Evolutionary conservation across 2,888 invertebrate species (phyloP), one percentile per base, ranked within the genome.

Genomic region (Fissipunctia ypsillon): DNA sequence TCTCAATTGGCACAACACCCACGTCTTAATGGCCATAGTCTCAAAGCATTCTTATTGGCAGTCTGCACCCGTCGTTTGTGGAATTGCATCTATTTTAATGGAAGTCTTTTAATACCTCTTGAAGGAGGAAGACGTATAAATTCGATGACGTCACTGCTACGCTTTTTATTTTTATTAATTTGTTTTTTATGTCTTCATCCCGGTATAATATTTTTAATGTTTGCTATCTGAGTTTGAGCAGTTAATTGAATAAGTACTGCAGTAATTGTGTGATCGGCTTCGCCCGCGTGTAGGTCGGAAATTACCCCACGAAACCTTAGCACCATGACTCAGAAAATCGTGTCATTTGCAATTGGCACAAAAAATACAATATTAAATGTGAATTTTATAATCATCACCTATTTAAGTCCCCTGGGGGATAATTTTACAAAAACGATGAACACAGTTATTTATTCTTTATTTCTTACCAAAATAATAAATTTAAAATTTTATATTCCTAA

Each of bases 21-120:
- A 73, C 52, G 52, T 70, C 0, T 14, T 25, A 25, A 54, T 10
- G 25, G 19, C 7, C 38, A 9, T 38, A 38, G 38, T 38, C 31
- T 48, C n/a, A 25, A 66, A 73, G 76, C 25, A 19, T 43, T 57
- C 12, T 28, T 50, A 50, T 52, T 66, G 22, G 52, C 16, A 54
- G 64, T 78, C 76, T 25, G 57, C 35, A 7, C 2, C 7, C 38
- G 43, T 52, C 45, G 57, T 45, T 69, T 22, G 56, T 48, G 59
- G 69, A 82, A 77, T 69, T 60, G 82, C 64, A 60, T 54, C 48
- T n/a, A 73, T 65, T 76, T 81, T 78, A 64, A 76, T 76, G 43
- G 41, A 59, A 45, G n/a, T n/a, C 12, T 73, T 60, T 64, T 43
- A 64, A 66, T 79, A 63, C 63, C 57, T 57, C 41, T 43, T n/a